Conservation (phyloP, 2,113 vertebrate genomes). For the Ariopsis seemanni region DNA sequence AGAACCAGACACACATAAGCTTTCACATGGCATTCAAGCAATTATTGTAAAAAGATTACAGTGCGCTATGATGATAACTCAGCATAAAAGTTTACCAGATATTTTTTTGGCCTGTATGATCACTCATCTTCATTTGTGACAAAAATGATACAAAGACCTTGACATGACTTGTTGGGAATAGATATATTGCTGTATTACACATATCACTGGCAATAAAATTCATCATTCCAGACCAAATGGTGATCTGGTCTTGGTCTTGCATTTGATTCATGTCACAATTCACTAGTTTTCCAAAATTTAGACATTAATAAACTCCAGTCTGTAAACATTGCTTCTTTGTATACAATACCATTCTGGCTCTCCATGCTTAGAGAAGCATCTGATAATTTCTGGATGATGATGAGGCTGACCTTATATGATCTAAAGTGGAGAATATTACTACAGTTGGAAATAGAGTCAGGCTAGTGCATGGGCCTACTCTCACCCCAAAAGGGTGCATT, state of each 20-base stretch:
- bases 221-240: background rate
- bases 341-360: background rate
- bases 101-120: background rate
- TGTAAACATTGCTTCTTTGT: constrained; percentile 17
- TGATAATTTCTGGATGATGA: constrained; percentile 25
- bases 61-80: background rate
- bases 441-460: constrained; percentile 16
- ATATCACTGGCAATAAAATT: background rate
- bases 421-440: constrained; percentile 9
- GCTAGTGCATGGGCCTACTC: background rate
- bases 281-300: background rate
- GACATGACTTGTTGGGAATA: background rate
- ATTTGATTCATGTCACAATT: background rate
- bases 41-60: constrained; percentile 5
- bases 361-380: background rate
- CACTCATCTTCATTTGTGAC: background rate
- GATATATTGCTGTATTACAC: background rate
- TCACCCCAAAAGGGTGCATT: background rate
- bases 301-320: background rate
- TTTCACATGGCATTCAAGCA: constrained; percentile 32
- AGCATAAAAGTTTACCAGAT: background rate
- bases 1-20: constrained; percentile 36
- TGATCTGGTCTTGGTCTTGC: background rate
- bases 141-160: background rate
- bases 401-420: constrained; percentile 13